Evolutionary conservation across 1,140 invertebrate species (phyloP), one percentile per base, ranked within the genome.

Genomic region (Chrysopa pallens): DNA sequence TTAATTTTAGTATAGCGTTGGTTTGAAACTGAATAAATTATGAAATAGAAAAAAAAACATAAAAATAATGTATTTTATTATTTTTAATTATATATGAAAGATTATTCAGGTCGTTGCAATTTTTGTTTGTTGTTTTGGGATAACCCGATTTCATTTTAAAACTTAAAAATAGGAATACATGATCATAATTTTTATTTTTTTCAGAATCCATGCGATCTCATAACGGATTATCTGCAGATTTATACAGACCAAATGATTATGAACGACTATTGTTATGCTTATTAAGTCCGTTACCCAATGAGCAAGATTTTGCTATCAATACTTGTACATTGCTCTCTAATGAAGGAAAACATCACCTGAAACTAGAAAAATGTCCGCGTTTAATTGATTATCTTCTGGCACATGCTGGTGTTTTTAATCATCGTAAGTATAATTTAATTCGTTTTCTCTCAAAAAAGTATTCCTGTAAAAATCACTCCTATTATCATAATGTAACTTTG

Each of bases 281-380:
- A 6, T 61, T 93, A 13, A 92, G 87, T 29, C 93, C 93, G 1
- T 67, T 99, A 50, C 93, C 94, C 11, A 98, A 99, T 62, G 95
- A 98, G 66, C 89, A 98, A 58, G 93, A 98, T 59, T 93, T 98
- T 67, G 92, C 92, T 4, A 82, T 98, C 42, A 97, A 98, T 62
- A 86, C 97, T 1, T 95, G 91, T 59, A 94, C 89, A 0, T 66
- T 98, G 39, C 67, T 99, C 46, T 91, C 90, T 14, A 93, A 91
- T 52, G 92, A 97, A 57, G 85, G 87, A 29, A 83, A 84, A 41
- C 85, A 92, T 54, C 77, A 82, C 5, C 61, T 98, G 28, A 78
- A 86, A 47, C 62, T 97, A 23, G 75, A 78, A 27, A 80, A 85
- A 47, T 83, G 80, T 51, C 86, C 86, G 1, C 74, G 84, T 48